phyloP scores from a whole-genome alignment of 2,888 invertebrate species.

The Pinctada fucata region DNA sequence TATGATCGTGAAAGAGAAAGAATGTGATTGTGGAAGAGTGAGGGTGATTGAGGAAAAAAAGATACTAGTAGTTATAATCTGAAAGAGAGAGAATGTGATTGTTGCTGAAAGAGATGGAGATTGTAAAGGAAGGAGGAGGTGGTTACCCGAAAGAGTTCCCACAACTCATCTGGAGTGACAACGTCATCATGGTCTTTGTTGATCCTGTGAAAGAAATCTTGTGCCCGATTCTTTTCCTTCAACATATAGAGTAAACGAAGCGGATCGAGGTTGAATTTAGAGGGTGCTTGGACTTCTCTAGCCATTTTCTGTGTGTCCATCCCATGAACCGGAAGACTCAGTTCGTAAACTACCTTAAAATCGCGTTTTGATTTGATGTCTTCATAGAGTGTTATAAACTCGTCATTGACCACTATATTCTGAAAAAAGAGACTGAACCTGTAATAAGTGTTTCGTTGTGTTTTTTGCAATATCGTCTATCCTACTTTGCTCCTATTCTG shows the following conservation, averaged over 20 bases:
- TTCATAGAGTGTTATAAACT: constrained; percentile 61
- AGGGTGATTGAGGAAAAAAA: no score
- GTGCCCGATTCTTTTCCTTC: constrained; percentile 69
- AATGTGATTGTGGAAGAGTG: no score
- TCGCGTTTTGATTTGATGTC: constrained; percentile 54
- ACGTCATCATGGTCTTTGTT: constrained; percentile 67
- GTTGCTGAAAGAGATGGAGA: no score
- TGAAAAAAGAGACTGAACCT: constrained; percentile 33
- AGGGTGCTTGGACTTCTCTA: constrained; percentile 56
- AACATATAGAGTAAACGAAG: constrained; percentile 66
- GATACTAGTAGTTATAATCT: no score
- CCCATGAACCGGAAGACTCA: constrained; percentile 61
- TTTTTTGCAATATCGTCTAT: no score
- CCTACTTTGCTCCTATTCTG: no score
- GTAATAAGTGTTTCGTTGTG: not conserved
- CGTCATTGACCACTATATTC: constrained; percentile 69
- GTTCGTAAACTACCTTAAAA: constrained; percentile 62
- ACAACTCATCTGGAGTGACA: constrained; percentile 60
- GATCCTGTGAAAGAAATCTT: constrained; percentile 68
- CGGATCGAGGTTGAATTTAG: constrained; percentile 70
- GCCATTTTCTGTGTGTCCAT: constrained; percentile 56
- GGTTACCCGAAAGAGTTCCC: constrained; percentile 59
- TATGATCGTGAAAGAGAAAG: no score
- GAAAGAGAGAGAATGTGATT: no score
- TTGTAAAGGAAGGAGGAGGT: no score